These are phyloP conservation scores for Lophotriccus pileatus DNA, from an alignment of 2,797 vertebrate species.

Conservation along the genomic window DNA sequence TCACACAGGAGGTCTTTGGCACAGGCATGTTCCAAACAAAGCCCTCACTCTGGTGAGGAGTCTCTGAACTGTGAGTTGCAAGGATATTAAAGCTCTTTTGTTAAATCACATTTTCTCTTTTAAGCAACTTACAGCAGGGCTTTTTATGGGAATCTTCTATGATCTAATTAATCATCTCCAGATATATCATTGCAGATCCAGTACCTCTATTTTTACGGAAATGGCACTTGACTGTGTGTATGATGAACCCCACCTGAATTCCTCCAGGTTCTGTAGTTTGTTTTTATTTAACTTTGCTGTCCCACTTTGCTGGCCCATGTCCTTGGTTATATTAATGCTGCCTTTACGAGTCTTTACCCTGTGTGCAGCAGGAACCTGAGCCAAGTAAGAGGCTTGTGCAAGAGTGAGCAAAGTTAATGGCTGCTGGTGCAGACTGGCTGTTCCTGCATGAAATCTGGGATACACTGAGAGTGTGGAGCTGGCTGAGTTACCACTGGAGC, in stretches of 20 bases:
- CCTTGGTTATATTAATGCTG: not conserved
- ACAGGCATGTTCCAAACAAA: slow-evolving; percentile 10
- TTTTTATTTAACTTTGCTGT: not conserved
- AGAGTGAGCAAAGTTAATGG: not conserved
- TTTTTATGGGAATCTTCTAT: not conserved
- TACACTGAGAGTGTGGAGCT: not conserved
- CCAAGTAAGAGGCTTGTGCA: not conserved
- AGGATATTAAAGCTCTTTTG: not conserved
- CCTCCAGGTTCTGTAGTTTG: not conserved
- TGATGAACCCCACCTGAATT: not conserved
- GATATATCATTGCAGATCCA: not conserved
- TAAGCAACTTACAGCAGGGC: not conserved
- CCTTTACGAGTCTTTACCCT: not conserved
- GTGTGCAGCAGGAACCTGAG: not conserved
- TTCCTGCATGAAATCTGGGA: not conserved
- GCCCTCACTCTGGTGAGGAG: not conserved
- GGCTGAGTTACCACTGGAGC: not conserved
- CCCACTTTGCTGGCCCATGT: not conserved
- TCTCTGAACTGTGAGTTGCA: slow-evolving; percentile 13
- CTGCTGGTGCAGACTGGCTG: not conserved
- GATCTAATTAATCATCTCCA: not conserved
- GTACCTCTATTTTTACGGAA: not conserved
- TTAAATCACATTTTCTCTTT: slow-evolving; percentile 21
- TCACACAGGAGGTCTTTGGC: slow-evolving; percentile 9
- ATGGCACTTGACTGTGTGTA: not conserved